Evolutionary conservation across 1,140 invertebrate species (phyloP), one percentile per base, ranked within the genome.

Genomic region (Aphidius ervi): DNA sequence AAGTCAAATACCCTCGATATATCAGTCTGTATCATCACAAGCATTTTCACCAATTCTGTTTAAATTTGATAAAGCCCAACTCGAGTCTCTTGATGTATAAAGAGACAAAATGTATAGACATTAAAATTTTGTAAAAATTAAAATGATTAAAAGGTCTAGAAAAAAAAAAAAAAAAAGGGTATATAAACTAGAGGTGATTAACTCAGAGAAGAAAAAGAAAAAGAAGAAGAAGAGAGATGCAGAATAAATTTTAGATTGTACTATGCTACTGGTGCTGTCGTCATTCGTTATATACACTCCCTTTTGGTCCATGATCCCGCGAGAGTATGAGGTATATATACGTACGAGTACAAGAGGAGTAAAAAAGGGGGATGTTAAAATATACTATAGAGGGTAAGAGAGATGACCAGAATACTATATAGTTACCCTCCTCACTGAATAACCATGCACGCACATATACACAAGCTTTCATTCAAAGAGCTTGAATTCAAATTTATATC

Each of bases 231-330:
- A 42, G 42, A 6, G 16, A 47, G 37, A 8, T 9, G 48, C 10
- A 48, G 23, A 20, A 50, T 58, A 50, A 49, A 50, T 58, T 16
- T 40, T 16, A 39, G 47, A 5, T 58, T 58, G 47, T 39, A 50
- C 57, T 50, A 50, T 58, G 57, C 47, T 31, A n/a, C 39, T 23
- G 23, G 23, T 31, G 41, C 47, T 58, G 57, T 58, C 57, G 48
- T 58, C 57, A 58, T 58, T 47, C 57, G 57, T 50, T 58, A 58
- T 40, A 39, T 45, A 23, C 31, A 52, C 9, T 48, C 42, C 43
- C 10, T n/a, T 41, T 20, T 16, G 9, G 55, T 9, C 20, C 46
- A 9, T n/a, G 20, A 47, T 9, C 20, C 47, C n/a, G 16, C 47
- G 47, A 49, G 20, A 49, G 20, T 7, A 10, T 31, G 16, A 9